Conservation (phyloP, 1,140 invertebrate species). For the Geopemphigus sp. region DNA sequence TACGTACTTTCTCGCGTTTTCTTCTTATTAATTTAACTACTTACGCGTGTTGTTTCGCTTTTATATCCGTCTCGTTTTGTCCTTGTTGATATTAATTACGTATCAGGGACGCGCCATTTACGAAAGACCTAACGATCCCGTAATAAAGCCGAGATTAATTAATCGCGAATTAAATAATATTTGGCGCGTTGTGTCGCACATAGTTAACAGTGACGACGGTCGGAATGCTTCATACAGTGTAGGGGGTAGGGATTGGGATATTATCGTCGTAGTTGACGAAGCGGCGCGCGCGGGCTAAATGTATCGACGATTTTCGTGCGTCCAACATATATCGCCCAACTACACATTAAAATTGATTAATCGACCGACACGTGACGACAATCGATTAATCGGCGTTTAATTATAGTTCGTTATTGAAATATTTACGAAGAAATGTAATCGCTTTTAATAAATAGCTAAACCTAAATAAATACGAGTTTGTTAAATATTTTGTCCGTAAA, state of each 20-base stretch:
- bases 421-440: neutral
- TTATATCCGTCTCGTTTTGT: neutral
- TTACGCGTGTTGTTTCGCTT: neutral
- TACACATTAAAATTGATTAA: neutral
- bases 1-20: neutral
- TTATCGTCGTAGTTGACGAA: conserved; percentile 9
- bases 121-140: neutral
- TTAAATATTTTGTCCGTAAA: neutral
- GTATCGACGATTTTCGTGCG: neutral
- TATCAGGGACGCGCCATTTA: neutral
- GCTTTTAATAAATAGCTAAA: no score
- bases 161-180: conserved; percentile 31
- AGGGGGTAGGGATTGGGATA: neutral
- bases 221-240: neutral
- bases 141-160: neutral
- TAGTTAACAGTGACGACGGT: neutral
- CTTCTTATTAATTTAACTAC: neutral
- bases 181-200: neutral
- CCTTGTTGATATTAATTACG: conserved; percentile 7
- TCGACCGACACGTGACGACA: neutral
- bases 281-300: neutral
- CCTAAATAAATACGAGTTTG: no score
- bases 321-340: neutral
- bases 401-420: neutral
- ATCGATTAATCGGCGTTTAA: neutral